phyloP scores from a whole-genome alignment of 92 coral and sea anemone genomes.

The Palythoa caribaeorum region DNA sequence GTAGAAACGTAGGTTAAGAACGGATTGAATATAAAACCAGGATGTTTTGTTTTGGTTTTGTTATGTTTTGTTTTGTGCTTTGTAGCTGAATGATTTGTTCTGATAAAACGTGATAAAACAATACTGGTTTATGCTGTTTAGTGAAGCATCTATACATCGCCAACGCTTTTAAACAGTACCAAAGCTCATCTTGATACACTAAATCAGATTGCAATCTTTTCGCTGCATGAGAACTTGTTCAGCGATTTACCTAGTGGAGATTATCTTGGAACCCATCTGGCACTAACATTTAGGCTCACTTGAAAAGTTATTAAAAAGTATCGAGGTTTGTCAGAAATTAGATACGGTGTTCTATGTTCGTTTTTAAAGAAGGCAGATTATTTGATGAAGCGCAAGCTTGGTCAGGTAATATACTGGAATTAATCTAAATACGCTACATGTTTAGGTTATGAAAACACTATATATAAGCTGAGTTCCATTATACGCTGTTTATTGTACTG shows the following conservation, averaged over 20 bases:
- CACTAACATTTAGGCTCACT: conserved; percentile 5
- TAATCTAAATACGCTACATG: neutral
- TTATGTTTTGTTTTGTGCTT: neutral
- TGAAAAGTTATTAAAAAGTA: conserved; percentile 25
- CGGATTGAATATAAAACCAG: neutral
- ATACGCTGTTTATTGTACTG: conserved; percentile 11
- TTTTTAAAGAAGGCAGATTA: neutral
- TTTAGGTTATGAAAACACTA: conserved; percentile 7
- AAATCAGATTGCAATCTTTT: neutral
- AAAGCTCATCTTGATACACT: neutral
- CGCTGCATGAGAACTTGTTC: neutral
- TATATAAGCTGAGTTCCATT: neutral
- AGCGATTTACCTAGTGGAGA: neutral
- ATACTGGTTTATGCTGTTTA: neutral
- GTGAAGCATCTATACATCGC: neutral
- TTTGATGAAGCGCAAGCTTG: neutral
- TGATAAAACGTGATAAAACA: neutral
- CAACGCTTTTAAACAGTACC: neutral
- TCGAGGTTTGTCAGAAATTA: neutral
- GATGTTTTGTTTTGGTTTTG: neutral
- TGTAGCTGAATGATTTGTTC: neutral
- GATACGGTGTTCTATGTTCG: neutral
- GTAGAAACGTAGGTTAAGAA: neutral
- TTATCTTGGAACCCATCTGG: neutral
- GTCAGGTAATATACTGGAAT: neutral